Base-by-base conservation (phyloP, 2,797 vertebrate genomes). In the Peromyscus aztecus region DNA sequence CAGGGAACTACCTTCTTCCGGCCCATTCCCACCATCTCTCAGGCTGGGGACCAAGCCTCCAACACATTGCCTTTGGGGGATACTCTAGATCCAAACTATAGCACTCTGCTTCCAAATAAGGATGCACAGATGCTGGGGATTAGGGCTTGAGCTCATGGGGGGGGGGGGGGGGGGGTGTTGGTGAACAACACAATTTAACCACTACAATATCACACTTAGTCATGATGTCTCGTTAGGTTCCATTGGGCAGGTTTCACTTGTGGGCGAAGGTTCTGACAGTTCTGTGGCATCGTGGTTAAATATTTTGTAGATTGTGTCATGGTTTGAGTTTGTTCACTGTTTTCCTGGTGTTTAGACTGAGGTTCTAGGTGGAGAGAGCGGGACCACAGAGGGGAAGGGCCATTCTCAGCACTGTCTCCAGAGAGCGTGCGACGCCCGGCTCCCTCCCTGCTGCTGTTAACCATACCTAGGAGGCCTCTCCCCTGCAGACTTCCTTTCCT, bases 141-240 rank as follows among this genome's bases (percentile, higher is more conserved):
- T 57, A 34, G 27, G 19, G 14, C 29, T 77, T 46, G 31, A 46
- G 21, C 57, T 77, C 40, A 57, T 49, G 40, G 13, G 10, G 34
- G 65, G 69, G 9, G 1, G 37, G 17, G 46, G 34, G 0, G 16
- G 12, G 11, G 55, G 2, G 11, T 49, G 49, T 52, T 52, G 17
- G 55, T 17, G 17, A 6, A 37, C 24, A 2, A 46, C 57, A 89
- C 21, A n/a, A 46, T 34, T 61, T n/a, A 89, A 89, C 73, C 87
- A 77, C 87, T 49, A 89, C 87, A 89, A 43, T 49, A 34, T 77
- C 87, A 77, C 87, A 27, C 40, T 89, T n/a, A 89, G 71, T 77
- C 87, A 89, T 10, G 0, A 63, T 5, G 31, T 77, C 43, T 90
- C 75, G 43, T 27, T 78, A 78, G n/a, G 61, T 37, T 78, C 75